A percentile compares a stretch with the other conserved stretches of the same genome.
These are phyloP conservation scores for Semibalanus balanoides DNA, from an alignment of 1,140 invertebrate species.

Conservation along the genomic window DNA sequence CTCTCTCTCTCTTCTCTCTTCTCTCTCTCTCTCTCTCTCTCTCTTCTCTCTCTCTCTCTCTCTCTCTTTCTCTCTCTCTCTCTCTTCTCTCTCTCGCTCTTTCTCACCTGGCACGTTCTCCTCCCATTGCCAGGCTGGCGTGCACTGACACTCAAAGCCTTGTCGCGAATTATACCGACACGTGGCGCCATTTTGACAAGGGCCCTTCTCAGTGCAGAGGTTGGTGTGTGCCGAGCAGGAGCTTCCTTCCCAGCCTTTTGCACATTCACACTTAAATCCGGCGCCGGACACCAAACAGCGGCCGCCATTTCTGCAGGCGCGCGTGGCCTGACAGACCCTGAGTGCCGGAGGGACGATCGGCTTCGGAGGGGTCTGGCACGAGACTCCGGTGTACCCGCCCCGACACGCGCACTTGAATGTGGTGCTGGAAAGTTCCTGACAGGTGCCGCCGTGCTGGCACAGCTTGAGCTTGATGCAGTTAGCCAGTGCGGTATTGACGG, in stretches of 20 bases:
- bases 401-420: too few relatives aligned
- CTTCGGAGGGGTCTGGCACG: too few relatives aligned
- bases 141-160: background rate
- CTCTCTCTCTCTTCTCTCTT: conserved; percentile 6
- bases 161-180: background rate
- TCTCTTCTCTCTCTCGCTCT: conserved; percentile 9
- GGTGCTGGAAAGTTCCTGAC: too few relatives aligned
- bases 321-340: background rate
- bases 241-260: conserved; percentile 1
- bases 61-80: conserved; percentile 5
- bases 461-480: too few relatives aligned
- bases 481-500: too few relatives aligned
- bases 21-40: conserved; percentile 6
- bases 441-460: too few relatives aligned
- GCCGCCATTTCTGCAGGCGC: background rate
- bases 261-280: background rate
- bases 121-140: conserved; percentile 6
- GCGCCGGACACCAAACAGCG: background rate
- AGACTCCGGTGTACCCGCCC: too few relatives aligned
- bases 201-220: background rate
- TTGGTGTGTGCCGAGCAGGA: background rate
- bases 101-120: conserved; percentile 9
- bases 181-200: background rate
- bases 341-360: background rate
- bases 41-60: background rate